A percentile compares a stretch with the other conserved stretches of the same genome.
Conservation (phyloP, 1,140 invertebrate genomes). For the Hypsibius dujardini region DNA sequence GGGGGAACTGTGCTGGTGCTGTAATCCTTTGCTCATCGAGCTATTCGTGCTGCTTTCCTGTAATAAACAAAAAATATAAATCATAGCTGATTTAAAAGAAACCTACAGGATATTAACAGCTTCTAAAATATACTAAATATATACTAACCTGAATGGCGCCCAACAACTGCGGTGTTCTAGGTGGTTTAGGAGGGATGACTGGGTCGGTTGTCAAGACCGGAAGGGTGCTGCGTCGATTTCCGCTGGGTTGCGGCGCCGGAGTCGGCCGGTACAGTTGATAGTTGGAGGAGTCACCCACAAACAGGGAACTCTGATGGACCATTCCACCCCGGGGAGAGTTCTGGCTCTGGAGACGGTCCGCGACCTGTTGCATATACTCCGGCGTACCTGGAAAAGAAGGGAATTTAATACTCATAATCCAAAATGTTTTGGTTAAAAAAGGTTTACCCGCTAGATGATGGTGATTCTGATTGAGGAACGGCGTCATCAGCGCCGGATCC, state of each 20-base stretch:
- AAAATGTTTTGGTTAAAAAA: no score
- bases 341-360: not conserved
- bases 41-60: not conserved
- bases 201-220: not conserved
- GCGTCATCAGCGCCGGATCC: not conserved
- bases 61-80: not conserved
- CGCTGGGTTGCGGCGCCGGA: not conserved
- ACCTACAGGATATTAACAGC: no score
- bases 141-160: not conserved
- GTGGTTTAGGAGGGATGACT: not conserved
- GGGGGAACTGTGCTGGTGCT: not conserved
- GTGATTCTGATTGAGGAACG: not conserved
- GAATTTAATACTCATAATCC: no score
- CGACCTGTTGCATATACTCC: constrained; percentile 15
- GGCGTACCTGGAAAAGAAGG: not conserved
- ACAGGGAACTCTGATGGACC: not conserved
- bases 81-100: no score
- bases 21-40: not conserved
- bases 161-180: not conserved
- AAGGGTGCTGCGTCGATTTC: not conserved
- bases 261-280: not conserved
- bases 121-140: no score
- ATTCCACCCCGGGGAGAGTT: not conserved
- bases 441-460: no score
- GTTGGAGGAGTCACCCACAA: not conserved